Conservation (phyloP, 2,113 vertebrate species). For the Dissostichus mawsoni region DNA sequence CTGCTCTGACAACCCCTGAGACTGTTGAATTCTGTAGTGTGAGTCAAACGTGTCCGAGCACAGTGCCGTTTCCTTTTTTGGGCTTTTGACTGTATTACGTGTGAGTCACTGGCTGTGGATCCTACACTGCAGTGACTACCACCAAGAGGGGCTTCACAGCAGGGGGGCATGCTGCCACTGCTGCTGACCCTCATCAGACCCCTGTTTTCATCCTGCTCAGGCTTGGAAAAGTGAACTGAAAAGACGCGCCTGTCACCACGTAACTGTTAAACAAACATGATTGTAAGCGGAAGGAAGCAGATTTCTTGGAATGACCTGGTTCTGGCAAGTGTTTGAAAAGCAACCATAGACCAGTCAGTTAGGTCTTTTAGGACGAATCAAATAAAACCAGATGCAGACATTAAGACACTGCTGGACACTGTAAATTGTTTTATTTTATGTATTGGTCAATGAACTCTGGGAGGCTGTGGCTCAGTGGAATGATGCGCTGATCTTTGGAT, state of each 20-base stretch:
- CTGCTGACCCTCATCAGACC: slow-evolving; percentile 13
- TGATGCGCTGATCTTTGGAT: too few relatives aligned
- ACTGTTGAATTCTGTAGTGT: slow-evolving; percentile 39
- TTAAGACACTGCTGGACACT: neutral
- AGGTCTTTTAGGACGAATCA: neutral
- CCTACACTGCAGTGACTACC: slow-evolving; percentile 46
- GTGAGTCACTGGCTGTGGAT: slow-evolving; percentile 72
- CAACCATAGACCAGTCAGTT: too few relatives aligned
- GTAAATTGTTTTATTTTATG: neutral
- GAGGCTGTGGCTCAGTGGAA: too few relatives aligned
- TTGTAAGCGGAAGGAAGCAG: slow-evolving; percentile 2
- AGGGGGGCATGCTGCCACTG: slow-evolving; percentile 18
- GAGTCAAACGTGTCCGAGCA: slow-evolving; percentile 69
- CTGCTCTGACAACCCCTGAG: slow-evolving; percentile 41
- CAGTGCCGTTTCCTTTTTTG: slow-evolving; percentile 77
- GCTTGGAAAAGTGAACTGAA: neutral
- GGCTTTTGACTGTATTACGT: slow-evolving; percentile 73
- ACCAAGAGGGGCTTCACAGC: slow-evolving; percentile 39
- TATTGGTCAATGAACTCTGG: slow-evolving; percentile 1
- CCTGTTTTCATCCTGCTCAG: neutral
- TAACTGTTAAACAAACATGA: slow-evolving; percentile 4
- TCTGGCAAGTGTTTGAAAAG: neutral
- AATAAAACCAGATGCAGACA: neutral
- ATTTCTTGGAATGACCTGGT: neutral
- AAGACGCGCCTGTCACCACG: slow-evolving; percentile 31